Evolutionary conservation across 2,113 vertebrate genomes (phyloP), one percentile per base, ranked within the genome.

Genomic region (Neogobius melanostomus): DNA sequence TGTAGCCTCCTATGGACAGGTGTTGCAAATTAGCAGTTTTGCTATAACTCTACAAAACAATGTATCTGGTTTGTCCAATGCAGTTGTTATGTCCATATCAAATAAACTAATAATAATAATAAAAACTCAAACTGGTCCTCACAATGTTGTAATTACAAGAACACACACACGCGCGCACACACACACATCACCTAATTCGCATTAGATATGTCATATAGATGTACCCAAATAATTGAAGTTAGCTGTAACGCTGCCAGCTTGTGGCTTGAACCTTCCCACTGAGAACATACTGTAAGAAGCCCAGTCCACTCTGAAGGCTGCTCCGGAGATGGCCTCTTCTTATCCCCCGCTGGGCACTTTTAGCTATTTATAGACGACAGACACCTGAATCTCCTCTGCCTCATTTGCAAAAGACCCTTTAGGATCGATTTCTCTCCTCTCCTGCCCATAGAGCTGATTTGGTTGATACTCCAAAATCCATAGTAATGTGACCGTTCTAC

Each of bases 291-390:
- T n/a, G n/a, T n/a, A 45, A 49, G 52, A 57, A 56, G 74, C 71
- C 16, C 54, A 17, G 47, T 7, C 4, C 5, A 10, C 75, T 72
- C 45, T 64, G 52, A 72, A 77, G 68, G 79, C 45, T 69, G 49
- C 14, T 63, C 60, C 65, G 53, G 66, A 74, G 62, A 67, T 60
- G 66, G 64, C 67, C 72, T 65, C 28, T 71, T 82, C 42, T 45
- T 57, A 57, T 80, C 76, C 77, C 74, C 50, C 28, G 51, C 15
- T 7, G 14, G 69, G 69, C 43, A 53, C 60, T 82, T 78, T 79
- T 49, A 82, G 83, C 80, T 83, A 68, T 83, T 88, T 82, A 84
- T 80, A 79, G 69, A 77, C n/a, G 51, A 49, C 77, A 59, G 66
- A 76, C 50, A 60, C 65, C 65, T 83, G 74, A 84, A 76, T 86